Percentiles rank a stretch among this genome's conserved stretches.
Conservation (phyloP, 2,113 vertebrate species). For the Ifrita kowaldi region DNA sequence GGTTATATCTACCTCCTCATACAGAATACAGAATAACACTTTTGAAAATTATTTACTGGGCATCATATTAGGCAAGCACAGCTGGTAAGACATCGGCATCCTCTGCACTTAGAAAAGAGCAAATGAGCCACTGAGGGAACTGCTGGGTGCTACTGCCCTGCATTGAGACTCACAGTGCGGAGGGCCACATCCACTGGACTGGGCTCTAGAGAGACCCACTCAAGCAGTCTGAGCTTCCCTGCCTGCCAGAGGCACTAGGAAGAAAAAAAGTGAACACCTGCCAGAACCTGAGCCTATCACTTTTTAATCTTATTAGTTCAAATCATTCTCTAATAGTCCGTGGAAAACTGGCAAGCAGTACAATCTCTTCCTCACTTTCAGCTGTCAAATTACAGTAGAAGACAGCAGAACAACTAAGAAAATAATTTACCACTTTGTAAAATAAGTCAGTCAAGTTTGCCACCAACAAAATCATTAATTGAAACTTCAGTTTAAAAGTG, state of each 20-base stretch:
- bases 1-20: not conserved
- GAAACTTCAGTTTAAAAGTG: not conserved
- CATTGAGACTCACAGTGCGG: not conserved
- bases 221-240: not conserved
- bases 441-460: not conserved
- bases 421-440: not conserved
- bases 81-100: not conserved
- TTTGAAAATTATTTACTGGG: not conserved
- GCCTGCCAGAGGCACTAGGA: not conserved
- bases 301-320: not conserved
- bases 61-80: not conserved
- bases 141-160: not conserved
- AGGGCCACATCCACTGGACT: not conserved
- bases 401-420: not conserved
- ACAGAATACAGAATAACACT: not conserved
- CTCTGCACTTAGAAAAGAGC: not conserved
- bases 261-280: not conserved
- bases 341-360: not conserved
- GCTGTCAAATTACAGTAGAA: not conserved
- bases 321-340: not conserved
- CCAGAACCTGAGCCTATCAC: not conserved
- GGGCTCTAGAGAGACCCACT: not conserved
- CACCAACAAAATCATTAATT: not conserved
- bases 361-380: not conserved
- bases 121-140: not conserved